Evolutionary conservation across 2,113 vertebrate species (phyloP).

Genomic region (Pelecanoides urinatrix): DNA sequence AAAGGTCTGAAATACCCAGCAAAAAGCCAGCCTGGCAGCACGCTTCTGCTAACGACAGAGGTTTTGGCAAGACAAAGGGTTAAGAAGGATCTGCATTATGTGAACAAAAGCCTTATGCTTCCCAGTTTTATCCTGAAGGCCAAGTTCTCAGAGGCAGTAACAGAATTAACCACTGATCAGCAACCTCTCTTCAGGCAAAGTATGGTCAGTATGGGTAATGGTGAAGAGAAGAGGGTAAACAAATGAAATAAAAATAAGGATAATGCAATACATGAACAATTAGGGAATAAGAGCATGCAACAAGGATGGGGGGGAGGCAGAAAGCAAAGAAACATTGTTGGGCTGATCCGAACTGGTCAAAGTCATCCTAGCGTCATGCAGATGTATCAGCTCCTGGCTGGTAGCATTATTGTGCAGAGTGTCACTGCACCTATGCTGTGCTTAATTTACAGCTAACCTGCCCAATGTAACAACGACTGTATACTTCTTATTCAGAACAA

Average conservation of each 20-base stretch:
- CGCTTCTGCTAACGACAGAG: background rate
- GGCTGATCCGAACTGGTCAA: background rate
- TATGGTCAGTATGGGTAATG: rapidly evolving
- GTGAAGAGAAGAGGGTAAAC: background rate
- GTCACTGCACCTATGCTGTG: background rate
- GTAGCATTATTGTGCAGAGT: background rate
- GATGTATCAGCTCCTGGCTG: background rate
- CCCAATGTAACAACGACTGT: background rate
- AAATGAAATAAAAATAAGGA: background rate
- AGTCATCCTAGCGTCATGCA: background rate
- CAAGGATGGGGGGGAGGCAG: background rate
- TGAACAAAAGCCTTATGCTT: background rate
- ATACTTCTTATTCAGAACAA: background rate
- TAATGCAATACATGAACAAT: background rate
- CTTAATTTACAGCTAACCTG: background rate
- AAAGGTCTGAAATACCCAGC: background rate
- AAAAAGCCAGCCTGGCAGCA: background rate
- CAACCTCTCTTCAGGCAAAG: background rate
- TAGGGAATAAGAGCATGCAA: background rate
- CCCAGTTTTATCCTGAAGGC: background rate
- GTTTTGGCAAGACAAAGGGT: background rate
- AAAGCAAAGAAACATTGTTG: background rate
- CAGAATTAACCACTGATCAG: background rate
- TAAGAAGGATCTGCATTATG: background rate
- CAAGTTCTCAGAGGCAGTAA: background rate